Evolutionary conservation across 2,113 vertebrate genomes (phyloP).

Genomic region (Vulpes vulpes): DNA sequence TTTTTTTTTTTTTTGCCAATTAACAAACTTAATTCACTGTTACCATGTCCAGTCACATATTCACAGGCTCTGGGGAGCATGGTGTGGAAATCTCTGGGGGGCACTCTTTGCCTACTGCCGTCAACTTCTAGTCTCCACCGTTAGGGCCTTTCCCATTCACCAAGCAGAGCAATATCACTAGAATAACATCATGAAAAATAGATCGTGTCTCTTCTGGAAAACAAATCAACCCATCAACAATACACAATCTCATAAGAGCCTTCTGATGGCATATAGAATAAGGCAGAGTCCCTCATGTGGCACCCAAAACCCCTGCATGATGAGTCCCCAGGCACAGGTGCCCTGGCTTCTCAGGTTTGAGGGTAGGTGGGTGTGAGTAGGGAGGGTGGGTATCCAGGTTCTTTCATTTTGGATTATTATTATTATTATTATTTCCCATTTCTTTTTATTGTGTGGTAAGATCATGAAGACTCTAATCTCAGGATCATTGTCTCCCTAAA

Average conservation of each 20-base stretch:
- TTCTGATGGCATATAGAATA: neutral
- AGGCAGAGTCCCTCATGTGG: neutral
- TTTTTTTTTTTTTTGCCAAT: neutral
- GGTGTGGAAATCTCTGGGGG: neutral
- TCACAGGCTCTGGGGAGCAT: neutral
- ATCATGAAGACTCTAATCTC: neutral
- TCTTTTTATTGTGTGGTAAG: no score
- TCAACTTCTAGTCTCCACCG: neutral
- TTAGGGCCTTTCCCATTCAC: rapidly evolving
- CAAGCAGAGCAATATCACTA: neutral
- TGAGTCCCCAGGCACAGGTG: neutral
- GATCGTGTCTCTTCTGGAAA: neutral
- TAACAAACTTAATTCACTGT: neutral
- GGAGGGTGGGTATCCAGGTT: neutral
- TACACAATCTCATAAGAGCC: neutral
- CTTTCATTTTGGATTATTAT: no score
- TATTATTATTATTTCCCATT: no score
- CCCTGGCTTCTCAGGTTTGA: neutral
- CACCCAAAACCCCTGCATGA: neutral
- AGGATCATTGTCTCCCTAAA: no score
- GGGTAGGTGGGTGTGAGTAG: neutral
- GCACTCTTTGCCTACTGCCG: neutral
- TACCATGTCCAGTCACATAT: neutral
- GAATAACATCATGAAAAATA: neutral
- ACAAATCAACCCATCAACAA: neutral